phyloP scores from a whole-genome alignment of 2,888 invertebrate species.

The Herminia tarsipennalis region DNA sequence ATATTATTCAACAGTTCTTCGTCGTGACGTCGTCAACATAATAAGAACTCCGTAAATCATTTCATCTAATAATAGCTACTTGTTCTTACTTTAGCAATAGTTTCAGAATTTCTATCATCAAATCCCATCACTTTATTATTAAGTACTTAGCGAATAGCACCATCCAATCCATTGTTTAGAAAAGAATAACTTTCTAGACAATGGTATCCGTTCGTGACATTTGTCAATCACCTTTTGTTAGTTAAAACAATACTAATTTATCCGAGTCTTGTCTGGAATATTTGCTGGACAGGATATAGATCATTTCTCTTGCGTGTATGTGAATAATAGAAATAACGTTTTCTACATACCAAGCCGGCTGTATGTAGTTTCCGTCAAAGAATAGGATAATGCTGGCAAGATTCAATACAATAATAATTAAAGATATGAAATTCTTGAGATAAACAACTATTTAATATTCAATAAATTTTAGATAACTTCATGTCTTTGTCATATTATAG shows the following conservation, averaged over 20 bases:
- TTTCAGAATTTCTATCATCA: background rate
- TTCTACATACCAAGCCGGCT: too few species aligned
- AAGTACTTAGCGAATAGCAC: conserved; percentile 28
- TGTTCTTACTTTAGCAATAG: too few species aligned
- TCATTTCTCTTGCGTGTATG: conserved; percentile 9
- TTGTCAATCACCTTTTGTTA: conserved; percentile 44
- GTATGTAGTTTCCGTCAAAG: conserved; percentile 2
- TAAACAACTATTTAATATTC: too few species aligned
- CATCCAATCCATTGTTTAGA: conserved; percentile 29
- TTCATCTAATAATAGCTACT: too few species aligned
- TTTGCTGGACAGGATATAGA: conserved; percentile 15
- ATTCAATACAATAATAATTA: too few species aligned
- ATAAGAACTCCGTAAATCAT: too few species aligned
- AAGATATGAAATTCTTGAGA: too few species aligned
- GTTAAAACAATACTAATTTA: conserved; percentile 34
- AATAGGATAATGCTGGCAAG: background rate
- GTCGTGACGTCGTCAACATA: too few species aligned
- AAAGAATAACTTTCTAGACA: conserved; percentile 43
- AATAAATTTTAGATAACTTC: too few species aligned
- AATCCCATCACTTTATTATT: background rate
- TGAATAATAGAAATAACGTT: conserved; percentile 8
- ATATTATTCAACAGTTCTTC: too few species aligned
- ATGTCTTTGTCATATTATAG: too few species aligned
- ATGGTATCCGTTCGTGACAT: conserved; percentile 34
- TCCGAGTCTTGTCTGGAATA: conserved; percentile 11